A percentile compares a stretch with the other conserved stretches of the same genome.
phyloP scores from a whole-genome alignment of 2,113 vertebrate genomes.

The Clinocottus analis region DNA sequence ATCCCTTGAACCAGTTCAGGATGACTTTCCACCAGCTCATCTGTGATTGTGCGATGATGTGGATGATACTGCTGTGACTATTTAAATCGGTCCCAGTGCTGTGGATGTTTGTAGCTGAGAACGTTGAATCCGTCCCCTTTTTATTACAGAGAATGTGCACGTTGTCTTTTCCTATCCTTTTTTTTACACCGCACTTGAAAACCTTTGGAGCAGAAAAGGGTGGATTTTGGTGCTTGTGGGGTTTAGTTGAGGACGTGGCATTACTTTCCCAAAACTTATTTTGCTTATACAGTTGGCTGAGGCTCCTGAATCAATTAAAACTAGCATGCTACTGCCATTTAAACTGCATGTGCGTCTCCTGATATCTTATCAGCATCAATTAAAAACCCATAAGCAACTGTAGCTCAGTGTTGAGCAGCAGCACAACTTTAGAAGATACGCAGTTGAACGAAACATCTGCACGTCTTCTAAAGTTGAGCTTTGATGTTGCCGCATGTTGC shows the following conservation, averaged over 20 bases:
- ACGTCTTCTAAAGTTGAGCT: no score
- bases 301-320: no score
- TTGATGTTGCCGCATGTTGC: background rate
- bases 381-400: no score
- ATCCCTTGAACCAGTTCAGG: background rate
- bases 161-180: background rate
- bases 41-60: slow-evolving; percentile 15
- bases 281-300: no score
- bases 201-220: slow-evolving; percentile 4
- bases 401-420: no score
- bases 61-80: slow-evolving; percentile 12
- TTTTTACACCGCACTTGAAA: background rate
- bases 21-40: slow-evolving; percentile 9
- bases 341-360: no score
- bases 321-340: no score
- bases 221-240: background rate
- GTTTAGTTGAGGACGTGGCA: background rate
- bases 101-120: slow-evolving; percentile 5
- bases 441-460: no score
- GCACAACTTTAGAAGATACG: no score
- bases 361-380: no score
- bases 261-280: background rate
- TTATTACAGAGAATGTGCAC: slow-evolving; percentile 11
- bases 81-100: slow-evolving; percentile 21
- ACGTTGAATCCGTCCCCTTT: slow-evolving; percentile 5